Percentiles rank a stretch among this genome's conserved stretches.
These are phyloP conservation scores for Sparidentex hasta DNA, from an alignment of 2,797 vertebrate species.

Conservation along the genomic window DNA sequence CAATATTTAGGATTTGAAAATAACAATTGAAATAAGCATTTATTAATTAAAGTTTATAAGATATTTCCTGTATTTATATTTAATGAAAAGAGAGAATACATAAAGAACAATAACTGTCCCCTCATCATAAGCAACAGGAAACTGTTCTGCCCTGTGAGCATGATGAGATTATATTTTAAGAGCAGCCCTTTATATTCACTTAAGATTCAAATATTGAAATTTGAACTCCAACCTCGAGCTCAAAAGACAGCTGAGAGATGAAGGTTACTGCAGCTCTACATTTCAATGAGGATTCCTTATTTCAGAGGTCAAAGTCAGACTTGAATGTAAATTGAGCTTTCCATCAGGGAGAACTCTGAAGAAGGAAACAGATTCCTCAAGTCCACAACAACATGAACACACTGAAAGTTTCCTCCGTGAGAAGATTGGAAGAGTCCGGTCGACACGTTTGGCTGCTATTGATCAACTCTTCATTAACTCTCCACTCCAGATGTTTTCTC, in stretches of 20 bases:
- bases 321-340: background rate
- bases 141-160: background rate
- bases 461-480: constrained; percentile 1
- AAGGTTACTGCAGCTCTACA: constrained; percentile 12
- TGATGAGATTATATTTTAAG: background rate
- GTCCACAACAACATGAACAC: background rate
- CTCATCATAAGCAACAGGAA: background rate
- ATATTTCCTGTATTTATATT: too few species aligned
- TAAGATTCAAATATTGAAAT: background rate
- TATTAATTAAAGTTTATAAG: too few species aligned
- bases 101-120: background rate
- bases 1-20: too few species aligned
- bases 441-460: background rate
- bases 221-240: background rate
- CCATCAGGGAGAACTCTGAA: background rate
- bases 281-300: constrained; percentile 21
- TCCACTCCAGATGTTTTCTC: background rate
- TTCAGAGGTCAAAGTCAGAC: constrained; percentile 21
- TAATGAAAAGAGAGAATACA: too few species aligned
- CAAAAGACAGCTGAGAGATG: constrained; percentile 15
- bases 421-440: background rate
- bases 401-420: constrained; percentile 6
- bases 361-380: background rate
- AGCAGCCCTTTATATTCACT: background rate
- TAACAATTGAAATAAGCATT: background rate